Evolutionary conservation across 1,140 invertebrate genomes (phyloP).

Genomic region (Grapholita molesta): DNA sequence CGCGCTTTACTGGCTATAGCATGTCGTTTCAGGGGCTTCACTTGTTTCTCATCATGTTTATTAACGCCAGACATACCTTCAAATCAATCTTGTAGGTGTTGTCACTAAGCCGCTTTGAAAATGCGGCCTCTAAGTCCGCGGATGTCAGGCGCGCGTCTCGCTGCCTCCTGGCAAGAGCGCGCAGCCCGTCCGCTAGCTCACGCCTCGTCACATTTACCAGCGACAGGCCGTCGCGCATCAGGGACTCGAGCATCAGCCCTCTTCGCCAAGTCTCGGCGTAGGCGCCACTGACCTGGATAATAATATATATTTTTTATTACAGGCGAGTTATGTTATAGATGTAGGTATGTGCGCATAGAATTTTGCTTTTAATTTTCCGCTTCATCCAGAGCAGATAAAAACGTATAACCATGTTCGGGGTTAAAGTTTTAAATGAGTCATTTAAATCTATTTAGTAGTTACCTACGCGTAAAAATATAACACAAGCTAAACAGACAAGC

Average conservation of each 20-base stretch:
- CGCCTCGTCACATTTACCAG: slow-evolving; percentile 76
- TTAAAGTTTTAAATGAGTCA: too few species aligned
- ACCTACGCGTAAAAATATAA: too few species aligned
- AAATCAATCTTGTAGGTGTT: slow-evolving; percentile 60
- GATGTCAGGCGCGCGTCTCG: slow-evolving; percentile 51
- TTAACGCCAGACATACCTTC: slow-evolving; percentile 35
- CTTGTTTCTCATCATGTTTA: background rate
- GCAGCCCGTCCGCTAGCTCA: slow-evolving; percentile 78
- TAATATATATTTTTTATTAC: slow-evolving; percentile 13
- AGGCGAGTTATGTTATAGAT: too few species aligned
- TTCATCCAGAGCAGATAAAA: too few species aligned
- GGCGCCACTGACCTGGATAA: slow-evolving; percentile 76
- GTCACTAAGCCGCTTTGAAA: slow-evolving; percentile 49
- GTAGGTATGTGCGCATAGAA: too few species aligned
- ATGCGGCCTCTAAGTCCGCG: slow-evolving; percentile 49
- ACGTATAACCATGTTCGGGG: too few species aligned
- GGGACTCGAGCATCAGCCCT: slow-evolving; percentile 67
- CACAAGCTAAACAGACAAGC: too few species aligned
- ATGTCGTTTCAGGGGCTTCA: too few species aligned
- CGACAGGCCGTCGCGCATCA: slow-evolving; percentile 72
- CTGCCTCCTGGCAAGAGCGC: slow-evolving; percentile 66
- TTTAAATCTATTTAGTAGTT: too few species aligned
- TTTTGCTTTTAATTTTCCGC: too few species aligned
- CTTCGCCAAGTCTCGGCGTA: slow-evolving; percentile 79
- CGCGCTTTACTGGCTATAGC: too few species aligned